These are phyloP conservation scores for Frieseomelitta varia DNA, from an alignment of 1,140 invertebrate genomes.

Conservation along the genomic window DNA sequence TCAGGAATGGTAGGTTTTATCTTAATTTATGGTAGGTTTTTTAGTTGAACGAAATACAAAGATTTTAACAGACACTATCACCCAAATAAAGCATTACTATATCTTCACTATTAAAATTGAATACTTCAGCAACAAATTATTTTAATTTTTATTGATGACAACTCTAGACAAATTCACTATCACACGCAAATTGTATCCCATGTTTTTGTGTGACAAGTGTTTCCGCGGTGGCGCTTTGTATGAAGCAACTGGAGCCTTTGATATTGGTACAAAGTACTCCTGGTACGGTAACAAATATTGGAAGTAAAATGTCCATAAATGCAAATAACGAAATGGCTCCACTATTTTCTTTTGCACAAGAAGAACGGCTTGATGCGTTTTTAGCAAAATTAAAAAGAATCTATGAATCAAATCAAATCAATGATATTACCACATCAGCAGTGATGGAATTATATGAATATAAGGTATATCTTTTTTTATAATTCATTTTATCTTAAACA, in stretches of 20 bases:
- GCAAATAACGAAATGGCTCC: constrained; percentile 62
- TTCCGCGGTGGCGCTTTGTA: constrained; percentile 76
- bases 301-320: constrained; percentile 41
- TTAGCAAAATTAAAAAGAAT: constrained; percentile 79
- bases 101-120: background rate
- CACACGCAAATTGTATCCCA: constrained; percentile 33
- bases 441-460: constrained; percentile 89
- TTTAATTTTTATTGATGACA: constrained; percentile 33
- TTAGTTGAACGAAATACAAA: background rate
- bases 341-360: constrained; percentile 79
- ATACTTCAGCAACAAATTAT: background rate
- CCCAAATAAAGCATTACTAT: background rate
- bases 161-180: constrained; percentile 35
- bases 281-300: constrained; percentile 54
- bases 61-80: background rate
- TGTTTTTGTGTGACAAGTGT: constrained; percentile 70
- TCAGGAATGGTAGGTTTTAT: constrained; percentile 72
- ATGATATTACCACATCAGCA: constrained; percentile 84
- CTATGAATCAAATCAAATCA: constrained; percentile 79
- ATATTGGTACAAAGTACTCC: constrained; percentile 72
- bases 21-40: constrained; percentile 16
- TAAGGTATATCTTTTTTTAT: constrained; percentile 76
- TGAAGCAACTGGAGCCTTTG: constrained; percentile 81
- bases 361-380: constrained; percentile 81
- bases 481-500: background rate